A percentile compares a stretch with the other conserved stretches of the same genome.
Conservation (phyloP, 1,140 invertebrate species). For the Caenorhabditis briggsae region DNA sequence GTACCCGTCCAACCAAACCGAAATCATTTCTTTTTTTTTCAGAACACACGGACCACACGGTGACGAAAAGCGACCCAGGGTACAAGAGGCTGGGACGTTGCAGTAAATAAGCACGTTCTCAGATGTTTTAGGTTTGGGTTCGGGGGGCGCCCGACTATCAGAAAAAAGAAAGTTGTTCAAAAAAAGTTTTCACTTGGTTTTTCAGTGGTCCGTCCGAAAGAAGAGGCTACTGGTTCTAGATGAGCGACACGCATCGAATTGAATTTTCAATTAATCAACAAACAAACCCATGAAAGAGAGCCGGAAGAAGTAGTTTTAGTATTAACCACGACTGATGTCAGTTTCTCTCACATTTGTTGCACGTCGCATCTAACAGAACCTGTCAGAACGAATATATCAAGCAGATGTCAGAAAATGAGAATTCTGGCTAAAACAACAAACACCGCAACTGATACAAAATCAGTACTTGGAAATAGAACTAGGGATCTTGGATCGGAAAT, state of each 20-base stretch:
- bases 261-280: conserved; percentile 53
- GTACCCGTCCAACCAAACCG: not conserved
- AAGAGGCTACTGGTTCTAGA: not conserved
- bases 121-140: conserved; percentile 10
- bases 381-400: not conserved
- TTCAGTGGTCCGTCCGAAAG: too few species aligned
- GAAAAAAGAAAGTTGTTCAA: not conserved
- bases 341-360: not conserved
- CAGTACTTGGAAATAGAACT: too few species aligned
- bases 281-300: conserved; percentile 9
- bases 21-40: conserved; percentile 42
- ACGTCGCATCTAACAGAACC: not conserved
- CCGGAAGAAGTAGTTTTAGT: not conserved
- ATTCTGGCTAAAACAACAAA: too few species aligned
- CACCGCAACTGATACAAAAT: too few species aligned
- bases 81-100: not conserved
- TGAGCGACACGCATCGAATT: conserved; percentile 22
- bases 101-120: conserved; percentile 52
- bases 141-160: not conserved
- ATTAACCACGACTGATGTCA: not conserved
- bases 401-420: not conserved
- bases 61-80: conserved; percentile 46
- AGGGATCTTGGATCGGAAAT: too few species aligned
- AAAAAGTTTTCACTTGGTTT: too few species aligned
- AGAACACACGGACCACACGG: conserved; percentile 31